Percentiles rank a stretch among this genome's conserved stretches.
phyloP scores from a whole-genome alignment of 2,113 vertebrate genomes.

The Shinisaurus crocodilurus region DNA sequence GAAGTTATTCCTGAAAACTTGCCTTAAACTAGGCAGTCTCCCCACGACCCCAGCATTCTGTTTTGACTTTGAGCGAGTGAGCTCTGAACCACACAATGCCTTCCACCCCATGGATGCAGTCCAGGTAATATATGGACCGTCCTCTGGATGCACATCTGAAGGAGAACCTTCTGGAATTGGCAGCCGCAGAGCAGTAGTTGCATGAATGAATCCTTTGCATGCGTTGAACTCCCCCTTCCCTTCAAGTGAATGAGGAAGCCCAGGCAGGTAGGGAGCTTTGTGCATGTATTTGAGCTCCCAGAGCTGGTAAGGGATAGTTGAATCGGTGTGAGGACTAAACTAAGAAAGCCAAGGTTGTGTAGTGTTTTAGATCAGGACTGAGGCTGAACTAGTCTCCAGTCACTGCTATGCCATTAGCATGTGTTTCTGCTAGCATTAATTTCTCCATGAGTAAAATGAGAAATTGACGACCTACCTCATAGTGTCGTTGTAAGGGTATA shows the following conservation, averaged over 20 bases:
- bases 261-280: background rate
- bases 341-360: background rate
- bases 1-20: slow-evolving; percentile 32
- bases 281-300: background rate
- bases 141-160: background rate
- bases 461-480: background rate
- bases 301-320: no score
- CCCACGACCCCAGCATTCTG: background rate
- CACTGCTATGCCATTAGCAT: background rate
- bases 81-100: background rate
- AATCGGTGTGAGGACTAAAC: background rate
- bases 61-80: background rate
- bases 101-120: background rate
- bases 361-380: background rate
- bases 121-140: background rate
- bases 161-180: background rate
- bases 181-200: background rate
- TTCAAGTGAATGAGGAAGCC: background rate
- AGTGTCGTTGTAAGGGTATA: background rate
- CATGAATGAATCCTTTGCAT: background rate
- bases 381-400: background rate
- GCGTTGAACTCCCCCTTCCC: background rate
- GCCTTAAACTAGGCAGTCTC: slow-evolving; percentile 1
- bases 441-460: background rate
- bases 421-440: background rate